phyloP scores from a whole-genome alignment of 2,888 invertebrate genomes.

The Embidobia sp. region DNA sequence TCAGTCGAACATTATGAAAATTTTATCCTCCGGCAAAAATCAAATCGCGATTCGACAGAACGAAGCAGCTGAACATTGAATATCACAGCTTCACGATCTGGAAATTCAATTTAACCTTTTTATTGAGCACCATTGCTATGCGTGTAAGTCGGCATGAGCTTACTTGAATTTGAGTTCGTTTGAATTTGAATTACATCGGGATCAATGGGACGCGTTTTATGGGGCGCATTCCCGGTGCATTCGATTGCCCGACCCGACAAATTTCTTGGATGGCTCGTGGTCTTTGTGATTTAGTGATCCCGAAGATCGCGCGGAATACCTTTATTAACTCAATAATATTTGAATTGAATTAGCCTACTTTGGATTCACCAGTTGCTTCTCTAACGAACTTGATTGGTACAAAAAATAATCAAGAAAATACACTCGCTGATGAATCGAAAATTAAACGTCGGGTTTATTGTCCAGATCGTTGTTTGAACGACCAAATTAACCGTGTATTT shows the following conservation, averaged over 20 bases:
- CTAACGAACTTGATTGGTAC: too few species aligned
- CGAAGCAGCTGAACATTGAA: slow-evolving; percentile 48
- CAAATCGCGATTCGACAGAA: slow-evolving; percentile 45
- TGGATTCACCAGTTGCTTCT: not conserved
- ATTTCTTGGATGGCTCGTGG: slow-evolving; percentile 58
- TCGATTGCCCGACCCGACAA: slow-evolving; percentile 55
- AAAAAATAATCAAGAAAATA: too few species aligned
- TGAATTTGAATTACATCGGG: slow-evolving; percentile 63
- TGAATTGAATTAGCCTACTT: slow-evolving; percentile 6
- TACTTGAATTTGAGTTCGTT: slow-evolving; percentile 63
- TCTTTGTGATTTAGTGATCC: slow-evolving; percentile 52
- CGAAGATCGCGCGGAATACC: slow-evolving; percentile 20
- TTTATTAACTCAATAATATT: slow-evolving; percentile 23
- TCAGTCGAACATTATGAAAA: slow-evolving; percentile 20
- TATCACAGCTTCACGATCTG: slow-evolving; percentile 62
- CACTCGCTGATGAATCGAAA: too few species aligned
- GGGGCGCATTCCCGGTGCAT: slow-evolving; percentile 49
- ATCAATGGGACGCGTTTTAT: slow-evolving; percentile 63
- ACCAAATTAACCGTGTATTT: too few species aligned
- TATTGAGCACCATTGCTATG: slow-evolving; percentile 60
- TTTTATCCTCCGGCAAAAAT: slow-evolving; percentile 22
- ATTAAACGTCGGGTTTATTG: too few species aligned
- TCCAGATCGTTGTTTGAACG: too few species aligned
- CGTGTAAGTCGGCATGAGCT: slow-evolving; percentile 62
- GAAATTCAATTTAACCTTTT: slow-evolving; percentile 64